A percentile compares a stretch with the other conserved stretches of the same genome.
Evolutionary conservation across 2,888 invertebrate species (phyloP).

Genomic region (Thera britannica): DNA sequence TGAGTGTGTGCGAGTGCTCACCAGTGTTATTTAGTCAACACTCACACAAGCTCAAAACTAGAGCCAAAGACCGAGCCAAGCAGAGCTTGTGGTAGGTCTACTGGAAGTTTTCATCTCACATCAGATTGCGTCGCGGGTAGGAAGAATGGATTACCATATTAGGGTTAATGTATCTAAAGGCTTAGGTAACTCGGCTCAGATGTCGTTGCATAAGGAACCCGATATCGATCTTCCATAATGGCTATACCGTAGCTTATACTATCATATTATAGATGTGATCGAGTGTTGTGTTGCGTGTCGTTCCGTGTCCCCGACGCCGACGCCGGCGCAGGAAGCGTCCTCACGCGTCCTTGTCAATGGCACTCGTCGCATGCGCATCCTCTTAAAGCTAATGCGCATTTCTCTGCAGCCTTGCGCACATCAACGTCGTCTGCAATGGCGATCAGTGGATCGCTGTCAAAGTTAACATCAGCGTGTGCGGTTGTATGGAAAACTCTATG

Average conservation of each 20-base stretch:
- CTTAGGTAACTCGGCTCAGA: slow-evolving; percentile 18
- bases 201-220: slow-evolving; percentile 27
- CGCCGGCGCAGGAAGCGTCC: not conserved
- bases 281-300: not conserved
- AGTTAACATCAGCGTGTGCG: no score
- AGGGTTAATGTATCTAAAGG: slow-evolving; percentile 11
- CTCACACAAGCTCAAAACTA: no score
- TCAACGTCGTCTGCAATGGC: no score
- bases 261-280: not conserved
- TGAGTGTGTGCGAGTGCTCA: no score
- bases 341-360: slow-evolving; percentile 30
- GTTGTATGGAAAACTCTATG: no score
- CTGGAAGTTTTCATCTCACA: no score
- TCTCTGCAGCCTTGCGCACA: no score
- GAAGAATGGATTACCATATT: slow-evolving; percentile 16
- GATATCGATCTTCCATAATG: slow-evolving; percentile 22
- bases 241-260: not conserved
- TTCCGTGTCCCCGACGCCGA: not conserved
- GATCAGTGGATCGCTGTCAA: no score
- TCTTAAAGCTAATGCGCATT: no score
- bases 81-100: no score
- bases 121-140: not conserved
- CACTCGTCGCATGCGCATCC: not conserved
- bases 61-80: no score
- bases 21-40: no score